phyloP scores from a whole-genome alignment of 2,888 invertebrate species.

The Chaetogeoica ovagalla region DNA sequence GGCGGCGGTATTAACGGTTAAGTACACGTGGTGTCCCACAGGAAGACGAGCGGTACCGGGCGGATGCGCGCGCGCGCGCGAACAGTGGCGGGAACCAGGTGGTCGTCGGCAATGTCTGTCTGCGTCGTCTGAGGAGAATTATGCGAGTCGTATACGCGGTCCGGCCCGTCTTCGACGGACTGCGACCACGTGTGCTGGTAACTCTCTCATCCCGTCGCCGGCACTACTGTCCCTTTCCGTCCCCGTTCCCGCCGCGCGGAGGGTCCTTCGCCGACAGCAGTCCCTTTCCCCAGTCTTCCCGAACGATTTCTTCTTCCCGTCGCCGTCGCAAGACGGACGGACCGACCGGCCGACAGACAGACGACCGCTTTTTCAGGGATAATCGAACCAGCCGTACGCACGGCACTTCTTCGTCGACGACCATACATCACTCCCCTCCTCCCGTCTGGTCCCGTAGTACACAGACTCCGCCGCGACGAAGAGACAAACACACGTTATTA shows the following conservation, averaged over 20 bases:
- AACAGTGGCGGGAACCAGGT: conserved; percentile 41
- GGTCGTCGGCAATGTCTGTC: conserved; percentile 44
- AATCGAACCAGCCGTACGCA: not conserved
- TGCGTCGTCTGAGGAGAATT: not conserved
- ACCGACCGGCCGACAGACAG: not conserved
- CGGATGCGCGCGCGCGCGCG: conserved; percentile 43
- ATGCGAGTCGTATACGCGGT: not conserved
- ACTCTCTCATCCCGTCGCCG: not conserved
- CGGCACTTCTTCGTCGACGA: too few species aligned
- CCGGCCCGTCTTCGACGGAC: conserved; percentile 9
- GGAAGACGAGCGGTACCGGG: conserved; percentile 32
- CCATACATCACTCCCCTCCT: too few species aligned
- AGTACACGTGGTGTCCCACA: conserved; percentile 41
- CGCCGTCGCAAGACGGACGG: too few species aligned
- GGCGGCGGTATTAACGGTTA: not conserved
- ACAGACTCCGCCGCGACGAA: too few species aligned
- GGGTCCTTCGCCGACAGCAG: not conserved
- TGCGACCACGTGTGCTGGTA: conserved; percentile 10
- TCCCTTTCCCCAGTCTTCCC: not conserved
- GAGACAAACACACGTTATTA: too few species aligned
- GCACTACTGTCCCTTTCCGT: not conserved
- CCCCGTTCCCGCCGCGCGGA: not conserved
- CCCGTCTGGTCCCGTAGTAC: too few species aligned
- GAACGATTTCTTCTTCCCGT: too few species aligned
- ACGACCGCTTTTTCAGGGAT: not conserved